These are phyloP conservation scores for Charina bottae DNA, from an alignment of 2,113 vertebrate genomes.

Conservation along the genomic window DNA sequence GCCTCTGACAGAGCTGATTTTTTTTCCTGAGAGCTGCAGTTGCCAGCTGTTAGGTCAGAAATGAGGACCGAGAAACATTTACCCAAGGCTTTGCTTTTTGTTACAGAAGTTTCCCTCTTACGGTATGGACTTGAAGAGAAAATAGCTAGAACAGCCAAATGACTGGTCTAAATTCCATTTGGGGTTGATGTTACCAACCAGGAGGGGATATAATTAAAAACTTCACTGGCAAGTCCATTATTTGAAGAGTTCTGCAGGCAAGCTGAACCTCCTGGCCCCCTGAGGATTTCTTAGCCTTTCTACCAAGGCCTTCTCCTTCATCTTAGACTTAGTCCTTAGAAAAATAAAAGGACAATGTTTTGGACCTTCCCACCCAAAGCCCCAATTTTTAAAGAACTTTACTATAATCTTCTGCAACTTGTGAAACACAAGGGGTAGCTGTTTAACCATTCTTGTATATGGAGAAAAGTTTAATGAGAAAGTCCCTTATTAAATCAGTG, in stretches of 20 bases:
- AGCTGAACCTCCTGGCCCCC: not conserved
- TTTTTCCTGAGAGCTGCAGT: not conserved
- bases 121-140: not conserved
- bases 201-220: not conserved
- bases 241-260: not conserved
- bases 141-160: not conserved
- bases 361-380: not conserved
- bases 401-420: not conserved
- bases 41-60: not conserved
- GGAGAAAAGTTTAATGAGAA: not conserved
- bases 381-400: not conserved
- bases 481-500: not conserved
- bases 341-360: not conserved
- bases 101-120: not conserved
- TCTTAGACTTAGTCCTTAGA: not conserved
- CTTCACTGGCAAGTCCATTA: not conserved
- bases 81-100: not conserved
- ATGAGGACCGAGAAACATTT: not conserved
- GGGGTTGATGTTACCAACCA: not conserved
- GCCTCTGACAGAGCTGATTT: not conserved
- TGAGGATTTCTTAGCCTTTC: not conserved
- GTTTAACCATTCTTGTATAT: not conserved
- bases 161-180: not conserved
- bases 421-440: conserved; percentile 4
- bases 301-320: not conserved